A percentile compares a stretch with the other conserved stretches of the same genome.
Evolutionary conservation across 1,140 invertebrate genomes (phyloP).

Genomic region (Ctenoplectra terminalis): DNA sequence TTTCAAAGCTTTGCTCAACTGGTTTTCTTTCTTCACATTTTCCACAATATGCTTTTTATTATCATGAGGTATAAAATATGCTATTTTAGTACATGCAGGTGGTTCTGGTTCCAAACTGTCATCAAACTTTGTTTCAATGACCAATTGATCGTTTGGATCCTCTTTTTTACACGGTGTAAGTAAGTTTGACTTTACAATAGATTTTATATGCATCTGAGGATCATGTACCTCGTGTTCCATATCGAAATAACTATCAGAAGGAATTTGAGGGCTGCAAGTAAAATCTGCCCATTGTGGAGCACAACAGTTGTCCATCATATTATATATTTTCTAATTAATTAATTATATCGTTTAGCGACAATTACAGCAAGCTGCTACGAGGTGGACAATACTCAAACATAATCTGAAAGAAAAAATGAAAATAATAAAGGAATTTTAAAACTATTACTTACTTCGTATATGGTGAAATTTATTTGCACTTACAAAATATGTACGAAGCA

Average conservation of each 20-base stretch:
- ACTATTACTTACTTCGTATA: neutral
- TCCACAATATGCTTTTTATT: constrained; percentile 56
- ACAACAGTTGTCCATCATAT: constrained; percentile 66
- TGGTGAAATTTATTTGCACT: neutral
- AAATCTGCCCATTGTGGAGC: constrained; percentile 79
- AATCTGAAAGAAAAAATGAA: constrained; percentile 10
- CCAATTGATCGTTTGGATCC: neutral
- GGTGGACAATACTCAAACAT: neutral
- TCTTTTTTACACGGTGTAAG: neutral
- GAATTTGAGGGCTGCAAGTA: constrained; percentile 62
- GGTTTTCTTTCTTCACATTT: constrained; percentile 70
- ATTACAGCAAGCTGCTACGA: neutral
- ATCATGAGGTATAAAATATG: constrained; percentile 58
- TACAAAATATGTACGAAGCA: neutral
- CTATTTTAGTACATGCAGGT: constrained; percentile 60
- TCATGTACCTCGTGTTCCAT: constrained; percentile 50
- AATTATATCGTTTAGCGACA: neutral
- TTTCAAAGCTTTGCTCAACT: constrained; percentile 65
- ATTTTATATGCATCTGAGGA: neutral
- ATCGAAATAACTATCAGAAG: constrained; percentile 71
- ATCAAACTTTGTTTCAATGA: constrained; percentile 14
- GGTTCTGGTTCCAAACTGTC: constrained; percentile 65
- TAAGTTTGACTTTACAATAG: neutral
- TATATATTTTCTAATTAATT: neutral
- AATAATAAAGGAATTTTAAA: neutral